Conservation (phyloP, 1,140 invertebrate genomes). For the Delia radicum region DNA sequence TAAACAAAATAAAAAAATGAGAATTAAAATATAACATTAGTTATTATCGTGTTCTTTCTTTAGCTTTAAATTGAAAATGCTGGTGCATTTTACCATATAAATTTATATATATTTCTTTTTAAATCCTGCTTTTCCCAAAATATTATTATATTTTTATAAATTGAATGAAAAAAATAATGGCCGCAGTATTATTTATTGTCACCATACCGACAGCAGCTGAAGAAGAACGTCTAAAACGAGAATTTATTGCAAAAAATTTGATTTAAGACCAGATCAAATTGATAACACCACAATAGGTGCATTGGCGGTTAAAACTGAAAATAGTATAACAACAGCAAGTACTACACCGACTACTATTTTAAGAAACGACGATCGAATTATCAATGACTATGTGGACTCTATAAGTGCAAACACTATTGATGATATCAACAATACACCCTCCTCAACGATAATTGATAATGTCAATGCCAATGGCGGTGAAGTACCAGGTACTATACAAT, state of each 20-base stretch:
- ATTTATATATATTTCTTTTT: background rate
- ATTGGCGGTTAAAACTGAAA: background rate
- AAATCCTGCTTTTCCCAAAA: background rate
- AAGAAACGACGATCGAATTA: constrained; percentile 5
- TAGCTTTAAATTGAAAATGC: background rate
- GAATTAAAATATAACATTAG: background rate
- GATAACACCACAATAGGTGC: background rate
- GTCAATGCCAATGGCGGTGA: background rate
- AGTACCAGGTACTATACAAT: background rate
- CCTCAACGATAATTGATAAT: background rate
- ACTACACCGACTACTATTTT: constrained; percentile 9
- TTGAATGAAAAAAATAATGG: constrained; percentile 29
- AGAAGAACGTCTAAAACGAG: constrained; percentile 40
- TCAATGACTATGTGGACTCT: constrained; percentile 1
- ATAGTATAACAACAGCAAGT: background rate
- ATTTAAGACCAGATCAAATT: background rate
- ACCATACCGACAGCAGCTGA: constrained; percentile 52
- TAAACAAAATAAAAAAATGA: background rate
- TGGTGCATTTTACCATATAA: background rate
- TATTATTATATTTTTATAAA: background rate
- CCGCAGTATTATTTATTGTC: constrained; percentile 55
- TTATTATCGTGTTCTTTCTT: background rate
- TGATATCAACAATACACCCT: constrained; percentile 16
- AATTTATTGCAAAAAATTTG: constrained; percentile 17
- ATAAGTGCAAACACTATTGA: background rate